Evolutionary conservation across 2,888 invertebrate species (phyloP).

Genomic region (Willowsia nigromaculata): DNA sequence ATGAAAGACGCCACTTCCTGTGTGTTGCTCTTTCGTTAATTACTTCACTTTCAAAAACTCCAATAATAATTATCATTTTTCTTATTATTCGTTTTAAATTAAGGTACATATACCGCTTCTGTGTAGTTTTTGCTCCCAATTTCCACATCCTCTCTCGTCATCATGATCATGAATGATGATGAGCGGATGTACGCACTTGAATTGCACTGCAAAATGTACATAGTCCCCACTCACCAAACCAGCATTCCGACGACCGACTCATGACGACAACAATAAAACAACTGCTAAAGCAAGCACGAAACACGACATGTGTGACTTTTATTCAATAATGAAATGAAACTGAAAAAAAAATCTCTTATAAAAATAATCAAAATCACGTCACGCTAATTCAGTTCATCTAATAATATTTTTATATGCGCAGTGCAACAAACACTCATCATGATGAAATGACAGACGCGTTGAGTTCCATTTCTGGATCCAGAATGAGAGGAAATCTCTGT

Average conservation of each 20-base stretch:
- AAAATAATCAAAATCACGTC: conserved; percentile 35
- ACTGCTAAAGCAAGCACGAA: background rate
- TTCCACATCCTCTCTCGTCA: background rate
- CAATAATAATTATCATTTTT: background rate
- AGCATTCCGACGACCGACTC: background rate
- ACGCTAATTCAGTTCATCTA: conserved; percentile 18
- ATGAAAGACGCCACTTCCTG: background rate
- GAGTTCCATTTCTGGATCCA: background rate
- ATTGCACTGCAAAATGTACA: too few species aligned
- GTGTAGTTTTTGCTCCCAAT: background rate
- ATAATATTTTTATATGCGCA: background rate
- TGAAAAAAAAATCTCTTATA: background rate
- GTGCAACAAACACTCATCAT: background rate
- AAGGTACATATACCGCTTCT: too few species aligned
- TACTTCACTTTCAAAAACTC: conserved; percentile 6
- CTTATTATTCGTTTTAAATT: background rate
- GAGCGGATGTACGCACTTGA: conserved; percentile 37
- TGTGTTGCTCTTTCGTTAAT: background rate
- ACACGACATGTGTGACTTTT: background rate
- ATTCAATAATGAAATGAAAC: too few species aligned
- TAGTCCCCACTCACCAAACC: too few species aligned
- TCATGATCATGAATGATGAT: background rate
- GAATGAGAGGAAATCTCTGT: background rate
- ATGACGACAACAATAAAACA: background rate
- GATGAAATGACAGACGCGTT: background rate